Conservation (phyloP, 1,140 invertebrate genomes). For the Eubasilissa regina region DNA sequence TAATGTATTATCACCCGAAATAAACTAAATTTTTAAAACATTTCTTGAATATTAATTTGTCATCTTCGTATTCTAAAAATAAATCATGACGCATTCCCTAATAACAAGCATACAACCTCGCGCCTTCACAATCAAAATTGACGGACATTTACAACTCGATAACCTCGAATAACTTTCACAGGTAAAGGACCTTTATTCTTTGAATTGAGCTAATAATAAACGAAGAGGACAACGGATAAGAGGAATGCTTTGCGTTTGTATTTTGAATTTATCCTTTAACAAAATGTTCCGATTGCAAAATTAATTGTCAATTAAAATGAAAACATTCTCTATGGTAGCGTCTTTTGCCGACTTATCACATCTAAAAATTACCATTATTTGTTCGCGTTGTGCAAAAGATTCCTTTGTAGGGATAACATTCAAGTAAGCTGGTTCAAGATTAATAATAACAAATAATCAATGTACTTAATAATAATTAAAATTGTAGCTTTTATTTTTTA, state of each 20-base stretch:
- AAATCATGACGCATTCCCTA: not conserved
- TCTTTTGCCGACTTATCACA: too few species aligned
- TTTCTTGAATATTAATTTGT: not conserved
- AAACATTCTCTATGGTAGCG: not conserved
- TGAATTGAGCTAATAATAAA: constrained; percentile 4
- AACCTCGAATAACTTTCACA: constrained; percentile 13
- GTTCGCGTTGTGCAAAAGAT: too few species aligned
- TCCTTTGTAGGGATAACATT: too few species aligned
- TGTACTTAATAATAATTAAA: too few species aligned
- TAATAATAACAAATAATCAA: too few species aligned
- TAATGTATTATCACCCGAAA: too few species aligned
- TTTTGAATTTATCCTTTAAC: constrained; percentile 24
- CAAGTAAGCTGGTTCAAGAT: too few species aligned
- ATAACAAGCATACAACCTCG: not conserved
- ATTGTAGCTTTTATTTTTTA: too few species aligned
- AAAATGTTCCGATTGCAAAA: constrained; percentile 40
- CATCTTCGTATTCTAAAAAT: not conserved
- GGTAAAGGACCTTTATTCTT: not conserved
- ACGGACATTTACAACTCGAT: constrained; percentile 26
- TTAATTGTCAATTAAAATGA: constrained; percentile 49
- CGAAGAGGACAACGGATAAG: not conserved
- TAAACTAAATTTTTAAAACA: too few species aligned
- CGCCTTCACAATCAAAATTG: constrained; percentile 30
- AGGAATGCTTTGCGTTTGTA: constrained; percentile 9
- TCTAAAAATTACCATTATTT: too few species aligned